These are phyloP conservation scores for Cherax destructor DNA, from an alignment of 1,140 invertebrate genomes.

Conservation along the genomic window DNA sequence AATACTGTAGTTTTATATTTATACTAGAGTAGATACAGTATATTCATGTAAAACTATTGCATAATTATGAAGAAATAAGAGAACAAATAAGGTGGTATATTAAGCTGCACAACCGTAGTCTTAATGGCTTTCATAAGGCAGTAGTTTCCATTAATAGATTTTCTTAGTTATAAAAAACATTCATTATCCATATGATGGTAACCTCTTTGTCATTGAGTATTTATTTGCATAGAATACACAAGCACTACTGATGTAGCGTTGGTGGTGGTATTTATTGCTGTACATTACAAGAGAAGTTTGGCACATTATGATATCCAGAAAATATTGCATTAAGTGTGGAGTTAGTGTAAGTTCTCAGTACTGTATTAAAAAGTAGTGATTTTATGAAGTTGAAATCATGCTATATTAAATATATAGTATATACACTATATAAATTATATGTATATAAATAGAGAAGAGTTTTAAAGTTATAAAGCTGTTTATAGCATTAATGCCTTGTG, in stretches of 20 bases:
- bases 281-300: conserved; percentile 14
- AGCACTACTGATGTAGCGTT: conserved; percentile 15
- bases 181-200: conserved; percentile 27
- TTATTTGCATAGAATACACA: conserved; percentile 27
- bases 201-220: conserved; percentile 21
- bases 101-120: not conserved
- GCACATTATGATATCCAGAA: conserved; percentile 4
- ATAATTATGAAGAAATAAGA: not conserved
- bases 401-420: not conserved
- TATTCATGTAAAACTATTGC: not conserved
- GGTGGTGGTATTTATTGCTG: conserved; percentile 30
- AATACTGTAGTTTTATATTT: not conserved
- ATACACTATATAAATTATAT: too few relatives aligned
- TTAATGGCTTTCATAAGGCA: not conserved
- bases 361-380: conserved; percentile 9
- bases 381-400: conserved; percentile 9
- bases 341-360: conserved; percentile 12
- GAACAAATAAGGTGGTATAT: not conserved
- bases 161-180: conserved; percentile 46
- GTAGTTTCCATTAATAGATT: conserved; percentile 10
- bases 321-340: conserved; percentile 30
- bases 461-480: not conserved
- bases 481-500: not conserved
- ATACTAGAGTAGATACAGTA: not conserved
- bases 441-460: not conserved